Evolutionary conservation across 92 coral and sea anemone genomes (phyloP), one percentile per base, ranked within the genome.

Genomic region (Parazoanthus atlanticus): DNA sequence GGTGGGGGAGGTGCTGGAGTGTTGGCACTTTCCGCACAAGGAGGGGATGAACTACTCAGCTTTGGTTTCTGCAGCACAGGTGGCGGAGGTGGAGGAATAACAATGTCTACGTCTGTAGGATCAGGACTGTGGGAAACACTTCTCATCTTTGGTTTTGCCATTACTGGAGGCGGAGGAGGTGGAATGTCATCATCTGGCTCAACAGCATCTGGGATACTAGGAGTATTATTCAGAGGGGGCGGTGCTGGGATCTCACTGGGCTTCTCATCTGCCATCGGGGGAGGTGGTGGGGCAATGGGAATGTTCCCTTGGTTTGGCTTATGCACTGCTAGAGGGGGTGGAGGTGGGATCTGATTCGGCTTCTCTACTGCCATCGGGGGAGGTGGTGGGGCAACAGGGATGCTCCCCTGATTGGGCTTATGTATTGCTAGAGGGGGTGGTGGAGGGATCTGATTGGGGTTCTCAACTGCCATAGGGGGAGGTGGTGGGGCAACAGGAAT

Each of bases 111-210:
- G 25, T 23, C 86, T 61, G 56, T 25, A 25, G 86, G 29, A 13
- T 41, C 56, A 64, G 76, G 86, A 28, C 26, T 38, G 25, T 36
- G 23, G 38, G 87, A 84, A 84, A 78, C 76, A 73, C 94, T 91
- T 76, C 74, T 85, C 34, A 77, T 41, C 77, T 91, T 85, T 58
- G 95, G 90, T 77, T 88, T 90, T 30, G 89, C 95, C 77, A 90
- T 86, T 64, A 93, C 94, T 6, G 96, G 98, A 2, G 92, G 93
- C 6, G 95, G 94, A 1, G 94, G 93, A 11, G 98, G 98, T 23
- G 94, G 93, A n/a, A 76, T 82, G 38, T 76, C 85, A 1, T 78
- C 86, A 87, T 91, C 82, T 81, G 70, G 52, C 56, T 81, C 82
- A 46, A 76, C 19, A 92, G 85, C 38, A 91, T 86, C 76, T 86